Evolutionary conservation across 2,888 invertebrate genomes (phyloP).

Genomic region (Himalopsyche kuldschensis): DNA sequence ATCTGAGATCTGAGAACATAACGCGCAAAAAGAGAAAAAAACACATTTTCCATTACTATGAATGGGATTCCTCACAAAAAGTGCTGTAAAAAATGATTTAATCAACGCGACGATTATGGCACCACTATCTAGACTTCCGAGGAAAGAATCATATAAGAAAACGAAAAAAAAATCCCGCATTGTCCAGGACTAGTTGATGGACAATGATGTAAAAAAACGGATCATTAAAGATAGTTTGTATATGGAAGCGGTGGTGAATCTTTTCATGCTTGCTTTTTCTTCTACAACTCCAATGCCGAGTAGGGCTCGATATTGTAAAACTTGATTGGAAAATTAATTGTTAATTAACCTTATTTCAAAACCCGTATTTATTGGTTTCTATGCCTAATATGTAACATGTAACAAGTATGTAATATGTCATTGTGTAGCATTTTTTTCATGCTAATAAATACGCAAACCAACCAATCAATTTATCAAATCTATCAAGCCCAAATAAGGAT

Average conservation of each 20-base stretch:
- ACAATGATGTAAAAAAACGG: neutral
- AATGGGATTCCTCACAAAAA: neutral
- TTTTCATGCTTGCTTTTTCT: neutral
- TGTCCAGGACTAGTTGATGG: neutral
- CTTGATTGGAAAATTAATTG: no score
- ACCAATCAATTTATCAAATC: no score
- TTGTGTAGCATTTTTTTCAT: no score
- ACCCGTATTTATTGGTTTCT: no score
- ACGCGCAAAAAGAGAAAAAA: neutral
- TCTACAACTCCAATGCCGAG: no score
- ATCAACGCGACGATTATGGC: neutral
- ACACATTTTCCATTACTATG: neutral
- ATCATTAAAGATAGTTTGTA: neutral
- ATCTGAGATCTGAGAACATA: neutral
- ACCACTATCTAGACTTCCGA: neutral
- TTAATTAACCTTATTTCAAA: no score
- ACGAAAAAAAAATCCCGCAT: neutral
- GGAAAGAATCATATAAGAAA: neutral
- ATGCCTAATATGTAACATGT: no score
- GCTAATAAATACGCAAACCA: no score
- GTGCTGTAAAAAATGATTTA: neutral
- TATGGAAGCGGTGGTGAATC: neutral
- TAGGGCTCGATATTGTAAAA: no score
- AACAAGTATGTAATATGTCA: no score
- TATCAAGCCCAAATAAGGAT: no score